Evolutionary conservation across 53 echinoderm and acorn worm genomes (phyloP), one percentile per base, ranked within the genome.

Genomic region (Holothuria leucospilota): DNA sequence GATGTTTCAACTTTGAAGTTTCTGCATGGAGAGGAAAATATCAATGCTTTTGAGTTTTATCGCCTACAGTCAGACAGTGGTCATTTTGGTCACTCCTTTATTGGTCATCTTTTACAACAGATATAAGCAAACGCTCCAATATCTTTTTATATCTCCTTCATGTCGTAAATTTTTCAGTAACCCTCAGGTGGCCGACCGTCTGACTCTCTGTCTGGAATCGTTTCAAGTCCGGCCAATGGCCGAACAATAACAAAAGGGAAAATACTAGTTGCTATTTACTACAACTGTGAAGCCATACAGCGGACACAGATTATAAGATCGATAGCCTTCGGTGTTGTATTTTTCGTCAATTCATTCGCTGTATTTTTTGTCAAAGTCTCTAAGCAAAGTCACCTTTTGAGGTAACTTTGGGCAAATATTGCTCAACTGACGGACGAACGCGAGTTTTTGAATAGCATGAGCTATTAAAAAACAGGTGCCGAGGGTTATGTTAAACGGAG

Each of bases 381-480:
- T 42, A 24, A 72, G 41, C 46, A 72, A 72, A 72, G 72, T 75
- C 75, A 75, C 49, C 75, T 23, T 52, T 75, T 75, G 75, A 75
- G 75, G 75, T 75, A 75, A 75, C 56, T 75, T 75, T 52, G 39
- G 10, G 52, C 75, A 49, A 75, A 75, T 75, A 75, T 75, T 75
- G 39, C 51, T 10, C 75, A 75, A 75, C 49, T 51, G 51, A 27
- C 23, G 25, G 52, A 75, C 56, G 56, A 49, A n/a, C 75, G 51
- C 52, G 39, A 52, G 75, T 75, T 52, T 24, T 72, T 46, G 46
- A 46, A 46, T 46, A 11, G 46, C 18, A 18, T 56, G 56, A 15
- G 16, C 56, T 15, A 16, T 18, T 56, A 9, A 0, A 13, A 18
- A 18, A 18, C 56, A 56, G 56, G 56, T 56, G 56, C 56, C 56